These are phyloP conservation scores for Bubo scandiacus DNA, from an alignment of 2,113 vertebrate genomes.

Conservation along the genomic window DNA sequence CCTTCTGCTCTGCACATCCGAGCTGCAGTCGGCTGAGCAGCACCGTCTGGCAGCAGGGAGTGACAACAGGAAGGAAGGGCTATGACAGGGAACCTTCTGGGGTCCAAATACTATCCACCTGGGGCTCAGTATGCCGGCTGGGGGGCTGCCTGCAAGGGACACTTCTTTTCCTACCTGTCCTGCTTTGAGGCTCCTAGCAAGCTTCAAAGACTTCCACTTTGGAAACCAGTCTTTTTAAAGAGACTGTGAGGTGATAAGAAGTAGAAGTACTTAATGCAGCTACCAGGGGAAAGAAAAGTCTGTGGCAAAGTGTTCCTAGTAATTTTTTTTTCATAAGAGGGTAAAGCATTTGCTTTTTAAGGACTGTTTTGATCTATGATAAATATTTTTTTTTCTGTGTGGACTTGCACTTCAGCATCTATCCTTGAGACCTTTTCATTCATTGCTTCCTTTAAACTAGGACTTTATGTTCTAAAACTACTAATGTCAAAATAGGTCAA, in stretches of 20 bases:
- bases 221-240: neutral
- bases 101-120: neutral
- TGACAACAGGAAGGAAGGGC: neutral
- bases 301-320: neutral
- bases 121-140: rapidly evolving
- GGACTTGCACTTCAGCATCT: neutral
- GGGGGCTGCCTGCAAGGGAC: neutral
- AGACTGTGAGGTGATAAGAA: neutral
- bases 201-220: neutral
- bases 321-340: neutral
- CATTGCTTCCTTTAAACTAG: neutral
- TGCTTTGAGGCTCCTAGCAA: neutral
- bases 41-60: no score
- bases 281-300: neutral
- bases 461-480: neutral
- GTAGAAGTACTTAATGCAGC: neutral
- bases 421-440: neutral
- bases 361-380: neutral
- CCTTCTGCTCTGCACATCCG: neutral
- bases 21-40: rapidly evolving
- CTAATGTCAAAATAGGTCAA: neutral
- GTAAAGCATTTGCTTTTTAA: neutral
- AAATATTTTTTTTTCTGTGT: neutral
- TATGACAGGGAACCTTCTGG: rapidly evolving
- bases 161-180: neutral